Evolutionary conservation across 2,113 vertebrate species (phyloP).

Genomic region (Mastomys coucha): DNA sequence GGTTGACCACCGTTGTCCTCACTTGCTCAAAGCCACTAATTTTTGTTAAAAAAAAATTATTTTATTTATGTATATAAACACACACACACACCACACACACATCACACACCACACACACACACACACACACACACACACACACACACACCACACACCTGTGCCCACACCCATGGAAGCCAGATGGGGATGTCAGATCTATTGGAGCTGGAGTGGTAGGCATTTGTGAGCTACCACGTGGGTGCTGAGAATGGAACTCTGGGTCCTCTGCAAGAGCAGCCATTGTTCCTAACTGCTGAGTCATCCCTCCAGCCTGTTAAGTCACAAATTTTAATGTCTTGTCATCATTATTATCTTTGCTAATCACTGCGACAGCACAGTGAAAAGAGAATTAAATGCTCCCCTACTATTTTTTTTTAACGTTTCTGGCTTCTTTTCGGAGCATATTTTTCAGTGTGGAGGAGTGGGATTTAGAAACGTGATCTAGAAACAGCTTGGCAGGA

Average conservation of each 20-base stretch:
- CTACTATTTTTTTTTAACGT: neutral
- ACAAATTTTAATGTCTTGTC: neutral
- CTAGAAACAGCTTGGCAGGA: conserved; percentile 66
- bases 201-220: neutral
- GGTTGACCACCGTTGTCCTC: fast-evolving
- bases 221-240: neutral
- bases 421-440: neutral
- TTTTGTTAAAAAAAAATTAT: neutral
- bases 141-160: too few relatives aligned
- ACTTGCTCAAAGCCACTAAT: neutral
- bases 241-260: neutral
- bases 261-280: neutral
- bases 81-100: neutral
- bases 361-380: neutral
- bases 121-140: neutral
- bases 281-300: neutral
- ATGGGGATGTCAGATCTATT: neutral
- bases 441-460: neutral
- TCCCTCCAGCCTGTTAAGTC: neutral
- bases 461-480: neutral
- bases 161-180: neutral
- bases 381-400: conserved; percentile 5
- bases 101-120: neutral
- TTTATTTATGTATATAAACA: neutral
- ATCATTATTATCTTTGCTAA: neutral